Conservation (phyloP, 1,140 invertebrate genomes). For the Telenomus remus region DNA sequence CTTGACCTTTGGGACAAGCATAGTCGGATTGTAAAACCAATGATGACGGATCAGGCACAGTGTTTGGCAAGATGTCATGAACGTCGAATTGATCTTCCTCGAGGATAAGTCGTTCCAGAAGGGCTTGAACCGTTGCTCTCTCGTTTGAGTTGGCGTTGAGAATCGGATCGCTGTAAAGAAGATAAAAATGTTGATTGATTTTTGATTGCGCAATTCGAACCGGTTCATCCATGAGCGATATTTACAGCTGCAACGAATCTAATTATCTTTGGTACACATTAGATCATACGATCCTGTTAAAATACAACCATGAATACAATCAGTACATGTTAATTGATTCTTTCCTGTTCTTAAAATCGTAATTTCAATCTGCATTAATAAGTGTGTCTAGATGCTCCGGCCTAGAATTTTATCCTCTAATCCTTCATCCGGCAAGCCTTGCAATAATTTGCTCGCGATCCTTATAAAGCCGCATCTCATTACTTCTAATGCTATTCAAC, state of each 20-base stretch:
- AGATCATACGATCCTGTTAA: slow-evolving; percentile 1
- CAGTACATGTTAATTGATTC: background rate
- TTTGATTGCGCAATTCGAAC: too few relatives aligned
- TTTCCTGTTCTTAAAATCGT: too few relatives aligned
- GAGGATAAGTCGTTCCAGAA: slow-evolving; percentile 90
- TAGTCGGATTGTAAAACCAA: slow-evolving; percentile 91
- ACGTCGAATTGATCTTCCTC: slow-evolving; percentile 96
- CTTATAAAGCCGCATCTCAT: slow-evolving; percentile 2
- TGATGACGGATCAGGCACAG: slow-evolving; percentile 93
- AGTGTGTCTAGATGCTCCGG: too few relatives aligned
- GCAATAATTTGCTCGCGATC: background rate
- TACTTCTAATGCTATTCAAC: background rate
- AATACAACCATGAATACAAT: background rate
- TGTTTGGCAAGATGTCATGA: slow-evolving; percentile 93
- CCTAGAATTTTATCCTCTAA: background rate
- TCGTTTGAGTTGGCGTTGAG: slow-evolving; percentile 90
- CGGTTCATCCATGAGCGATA: slow-evolving; percentile 53
- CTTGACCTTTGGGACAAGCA: slow-evolving; percentile 93
- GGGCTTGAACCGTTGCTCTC: slow-evolving; percentile 85
- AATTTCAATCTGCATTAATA: too few relatives aligned
- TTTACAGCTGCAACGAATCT: slow-evolving; percentile 61
- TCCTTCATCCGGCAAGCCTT: slow-evolving; percentile 9
- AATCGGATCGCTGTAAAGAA: slow-evolving; percentile 87
- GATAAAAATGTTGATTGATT: too few relatives aligned
- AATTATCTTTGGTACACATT: background rate